phyloP scores from a whole-genome alignment of 2,888 invertebrate genomes.

The Drosophila birchii region DNA sequence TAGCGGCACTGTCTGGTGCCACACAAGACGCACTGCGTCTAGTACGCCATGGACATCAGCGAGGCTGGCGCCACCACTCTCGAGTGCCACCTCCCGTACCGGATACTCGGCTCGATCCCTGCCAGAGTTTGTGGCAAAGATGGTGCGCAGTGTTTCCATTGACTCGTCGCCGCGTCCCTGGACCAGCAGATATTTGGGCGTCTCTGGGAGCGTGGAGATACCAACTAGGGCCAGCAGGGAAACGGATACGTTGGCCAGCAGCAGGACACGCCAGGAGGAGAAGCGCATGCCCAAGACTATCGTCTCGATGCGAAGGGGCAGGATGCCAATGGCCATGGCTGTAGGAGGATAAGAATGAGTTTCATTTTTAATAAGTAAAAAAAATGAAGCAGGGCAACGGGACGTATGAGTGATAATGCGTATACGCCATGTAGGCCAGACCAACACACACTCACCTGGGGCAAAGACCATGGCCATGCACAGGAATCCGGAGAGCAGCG shows the following conservation, averaged over 20 bases:
- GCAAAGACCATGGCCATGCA: conserved; percentile 86
- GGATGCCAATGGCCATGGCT: conserved; percentile 89
- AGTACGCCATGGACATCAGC: conserved; percentile 70
- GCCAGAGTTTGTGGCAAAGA: conserved; percentile 87
- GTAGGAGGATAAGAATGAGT: conserved; percentile 21
- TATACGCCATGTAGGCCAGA: background rate
- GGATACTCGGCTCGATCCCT: conserved; percentile 85
- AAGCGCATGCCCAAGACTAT: conserved; percentile 86
- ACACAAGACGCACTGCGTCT: conserved; percentile 79
- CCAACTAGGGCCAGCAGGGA: conserved; percentile 87
- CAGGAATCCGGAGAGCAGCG: conserved; percentile 86
- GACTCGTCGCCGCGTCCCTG: conserved; percentile 87
- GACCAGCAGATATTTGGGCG: conserved; percentile 90
- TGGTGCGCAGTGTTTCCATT: conserved; percentile 86
- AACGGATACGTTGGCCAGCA: conserved; percentile 88
- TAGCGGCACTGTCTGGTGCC: conserved; percentile 82
- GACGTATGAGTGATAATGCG: background rate
- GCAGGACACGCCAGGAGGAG: conserved; percentile 91
- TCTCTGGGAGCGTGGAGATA: conserved; percentile 89
- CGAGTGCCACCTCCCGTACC: conserved; percentile 82
- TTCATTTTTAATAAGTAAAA: background rate
- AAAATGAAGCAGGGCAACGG: background rate
- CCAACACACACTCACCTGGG: conserved; percentile 84
- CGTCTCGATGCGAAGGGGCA: conserved; percentile 86
- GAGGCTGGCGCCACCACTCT: conserved; percentile 75